Evolutionary conservation across 2,888 invertebrate species (phyloP).

Genomic region (Lamellibrachia columna): DNA sequence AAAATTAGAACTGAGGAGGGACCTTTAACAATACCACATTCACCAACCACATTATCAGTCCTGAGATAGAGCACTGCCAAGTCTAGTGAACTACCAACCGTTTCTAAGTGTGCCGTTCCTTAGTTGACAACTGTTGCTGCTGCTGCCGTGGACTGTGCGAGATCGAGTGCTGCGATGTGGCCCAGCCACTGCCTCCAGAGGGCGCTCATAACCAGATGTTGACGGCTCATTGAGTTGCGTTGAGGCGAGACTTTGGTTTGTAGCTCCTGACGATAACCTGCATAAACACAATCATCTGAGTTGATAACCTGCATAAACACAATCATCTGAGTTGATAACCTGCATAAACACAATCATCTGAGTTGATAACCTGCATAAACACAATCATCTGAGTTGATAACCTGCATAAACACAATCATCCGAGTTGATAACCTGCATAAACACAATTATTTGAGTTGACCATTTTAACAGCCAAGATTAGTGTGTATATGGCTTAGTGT

Average conservation of each 20-base stretch:
- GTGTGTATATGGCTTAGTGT: no score
- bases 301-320: no score
- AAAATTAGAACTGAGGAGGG: no score
- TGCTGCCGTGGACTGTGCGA: neutral
- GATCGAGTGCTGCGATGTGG: constrained; percentile 16
- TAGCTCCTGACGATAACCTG: constrained; percentile 4
- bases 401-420: no score
- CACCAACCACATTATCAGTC: neutral
- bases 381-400: no score
- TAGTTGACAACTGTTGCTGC: neutral
- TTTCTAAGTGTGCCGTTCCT: neutral
- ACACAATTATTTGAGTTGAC: no score
- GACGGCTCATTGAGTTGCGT: neutral
- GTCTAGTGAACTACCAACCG: neutral
- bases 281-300: neutral
- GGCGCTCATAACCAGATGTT: neutral
- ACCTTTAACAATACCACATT: no score
- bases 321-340: no score
- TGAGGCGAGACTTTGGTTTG: neutral
- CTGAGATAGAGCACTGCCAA: neutral
- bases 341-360: no score
- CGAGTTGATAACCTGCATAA: no score
- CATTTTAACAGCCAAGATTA: no score
- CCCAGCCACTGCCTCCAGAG: neutral
- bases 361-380: no score